A percentile compares a stretch with the other conserved stretches of the same genome.
Evolutionary conservation across 2,888 invertebrate species (phyloP).

Genomic region (Chalcosyrphus nemorum): DNA sequence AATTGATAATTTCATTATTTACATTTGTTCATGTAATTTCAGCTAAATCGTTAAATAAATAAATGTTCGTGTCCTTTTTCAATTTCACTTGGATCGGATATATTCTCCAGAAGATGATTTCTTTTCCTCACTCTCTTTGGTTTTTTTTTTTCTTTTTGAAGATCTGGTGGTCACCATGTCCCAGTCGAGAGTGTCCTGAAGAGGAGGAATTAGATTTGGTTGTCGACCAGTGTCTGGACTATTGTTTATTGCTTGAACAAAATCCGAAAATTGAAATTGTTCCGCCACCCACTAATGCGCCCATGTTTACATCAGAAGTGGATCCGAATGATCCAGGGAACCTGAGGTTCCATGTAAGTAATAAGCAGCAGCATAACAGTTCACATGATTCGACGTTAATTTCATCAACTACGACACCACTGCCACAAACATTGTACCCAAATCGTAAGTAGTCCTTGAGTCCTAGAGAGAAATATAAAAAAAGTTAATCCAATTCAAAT

Average conservation of each 20-base stretch:
- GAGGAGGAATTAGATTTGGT: slow-evolving; percentile 89
- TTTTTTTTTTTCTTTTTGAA: slow-evolving; percentile 75
- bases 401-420: slow-evolving; percentile 8
- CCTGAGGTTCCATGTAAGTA: slow-evolving; percentile 84
- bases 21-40: slow-evolving; percentile 40
- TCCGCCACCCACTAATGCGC: slow-evolving; percentile 75
- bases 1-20: slow-evolving; percentile 32
- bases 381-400: slow-evolving; percentile 33
- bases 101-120: background rate
- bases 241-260: slow-evolving; percentile 85
- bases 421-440: slow-evolving; percentile 17
- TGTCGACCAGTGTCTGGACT: slow-evolving; percentile 88
- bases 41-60: slow-evolving; percentile 25
- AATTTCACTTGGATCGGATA: background rate
- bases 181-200: slow-evolving; percentile 90
- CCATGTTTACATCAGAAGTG: slow-evolving; percentile 74
- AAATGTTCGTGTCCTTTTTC: slow-evolving; percentile 29
- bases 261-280: slow-evolving; percentile 79
- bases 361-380: slow-evolving; percentile 81
- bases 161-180: slow-evolving; percentile 93
- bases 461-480: background rate
- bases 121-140: background rate
- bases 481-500: background rate
- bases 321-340: slow-evolving; percentile 84
- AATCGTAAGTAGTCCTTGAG: slow-evolving; percentile 56